These are phyloP conservation scores for Selene dorsalis DNA, from an alignment of 2,797 vertebrate species.

Conservation along the genomic window DNA sequence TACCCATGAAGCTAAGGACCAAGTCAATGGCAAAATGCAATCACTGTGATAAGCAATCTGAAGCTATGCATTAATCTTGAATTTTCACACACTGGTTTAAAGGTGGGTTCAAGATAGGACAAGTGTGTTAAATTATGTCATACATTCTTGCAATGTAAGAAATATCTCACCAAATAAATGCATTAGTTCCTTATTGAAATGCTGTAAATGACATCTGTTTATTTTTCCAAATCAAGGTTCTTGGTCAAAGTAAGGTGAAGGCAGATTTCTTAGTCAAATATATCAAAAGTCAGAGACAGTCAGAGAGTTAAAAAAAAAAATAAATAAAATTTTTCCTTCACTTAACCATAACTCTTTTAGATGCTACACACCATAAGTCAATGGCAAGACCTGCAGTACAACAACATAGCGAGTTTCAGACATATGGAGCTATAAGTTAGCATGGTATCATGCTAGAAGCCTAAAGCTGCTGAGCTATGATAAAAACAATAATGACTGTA, in stretches of 20 bases:
- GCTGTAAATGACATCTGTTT: not conserved
- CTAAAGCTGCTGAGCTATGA: no score
- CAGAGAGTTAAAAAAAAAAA: not conserved
- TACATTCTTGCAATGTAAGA: not conserved
- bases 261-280: not conserved
- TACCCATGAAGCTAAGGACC: constrained; percentile 32
- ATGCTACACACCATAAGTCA: no score
- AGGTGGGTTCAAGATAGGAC: not conserved
- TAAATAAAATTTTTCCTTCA: no score
- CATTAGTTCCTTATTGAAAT: not conserved
- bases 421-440: no score
- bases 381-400: no score
- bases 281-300: not conserved
- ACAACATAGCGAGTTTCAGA: no score
- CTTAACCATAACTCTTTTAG: no score
- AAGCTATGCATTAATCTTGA: constrained; percentile 31
- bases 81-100: constrained; percentile 11
- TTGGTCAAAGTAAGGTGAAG: not conserved
- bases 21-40: constrained; percentile 9
- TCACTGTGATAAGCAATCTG: constrained; percentile 12
- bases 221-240: not conserved
- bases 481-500: no score
- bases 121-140: not conserved
- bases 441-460: no score
- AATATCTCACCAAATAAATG: not conserved